These are phyloP conservation scores for Chouioia cunea DNA, from an alignment of 2,888 invertebrate genomes.

Conservation along the genomic window DNA sequence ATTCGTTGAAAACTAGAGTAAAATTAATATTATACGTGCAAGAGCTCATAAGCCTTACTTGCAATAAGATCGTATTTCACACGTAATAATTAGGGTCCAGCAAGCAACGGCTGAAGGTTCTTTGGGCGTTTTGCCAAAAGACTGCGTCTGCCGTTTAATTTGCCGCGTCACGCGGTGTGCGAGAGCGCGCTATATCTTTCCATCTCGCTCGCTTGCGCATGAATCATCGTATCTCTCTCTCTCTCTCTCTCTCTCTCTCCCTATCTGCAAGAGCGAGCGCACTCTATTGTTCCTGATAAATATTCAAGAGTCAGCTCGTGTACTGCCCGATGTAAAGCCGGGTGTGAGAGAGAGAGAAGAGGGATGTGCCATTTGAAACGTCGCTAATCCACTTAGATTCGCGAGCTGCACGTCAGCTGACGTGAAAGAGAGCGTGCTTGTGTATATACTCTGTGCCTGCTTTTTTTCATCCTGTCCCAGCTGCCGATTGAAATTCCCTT, in stretches of 20 bases:
- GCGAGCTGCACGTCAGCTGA: conserved; percentile 19
- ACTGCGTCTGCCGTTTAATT: conserved; percentile 42
- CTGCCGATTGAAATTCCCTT: conserved; percentile 16
- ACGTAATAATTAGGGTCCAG: conserved; percentile 40
- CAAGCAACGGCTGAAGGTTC: neutral
- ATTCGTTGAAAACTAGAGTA: too few species aligned
- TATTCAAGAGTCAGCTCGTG: conserved; percentile 25
- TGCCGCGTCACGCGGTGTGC: neutral
- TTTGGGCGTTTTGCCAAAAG: neutral
- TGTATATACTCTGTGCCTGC: too few species aligned
- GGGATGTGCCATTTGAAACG: conserved; percentile 10
- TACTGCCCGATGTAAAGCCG: conserved; percentile 10
- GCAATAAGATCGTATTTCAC: conserved; percentile 44
- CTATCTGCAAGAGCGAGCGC: too few species aligned
- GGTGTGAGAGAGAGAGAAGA: neutral
- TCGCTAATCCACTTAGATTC: conserved; percentile 42
- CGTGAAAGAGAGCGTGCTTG: too few species aligned
- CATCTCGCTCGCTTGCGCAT: conserved; percentile 14
- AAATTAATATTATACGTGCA: too few species aligned
- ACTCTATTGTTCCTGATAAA: conserved; percentile 35
- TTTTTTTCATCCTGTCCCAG: neutral
- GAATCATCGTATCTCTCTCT: conserved; percentile 38
- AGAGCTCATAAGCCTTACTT: conserved; percentile 22
- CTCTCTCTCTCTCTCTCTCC: neutral
- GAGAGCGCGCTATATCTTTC: neutral